Conservation (phyloP, 1,140 invertebrate species). For the Oreohelix idahoensis region DNA sequence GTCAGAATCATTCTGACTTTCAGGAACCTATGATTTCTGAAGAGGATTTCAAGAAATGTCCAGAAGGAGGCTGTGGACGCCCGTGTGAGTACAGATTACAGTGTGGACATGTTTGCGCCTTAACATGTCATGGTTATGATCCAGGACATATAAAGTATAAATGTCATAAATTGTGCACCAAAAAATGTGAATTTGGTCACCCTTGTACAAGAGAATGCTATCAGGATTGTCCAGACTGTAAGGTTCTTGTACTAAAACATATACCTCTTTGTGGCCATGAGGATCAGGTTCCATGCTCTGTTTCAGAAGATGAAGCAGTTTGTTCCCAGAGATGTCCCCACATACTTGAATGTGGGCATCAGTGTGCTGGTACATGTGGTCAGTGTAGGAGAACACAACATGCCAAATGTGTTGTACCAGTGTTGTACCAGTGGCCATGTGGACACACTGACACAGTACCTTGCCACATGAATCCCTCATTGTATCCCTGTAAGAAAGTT, state of each 20-base stretch:
- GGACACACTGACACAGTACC: no score
- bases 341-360: no score
- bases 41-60: no score
- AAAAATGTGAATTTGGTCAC: slow-evolving; percentile 76
- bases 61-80: slow-evolving; percentile 60
- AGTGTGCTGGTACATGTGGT: no score
- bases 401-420: no score
- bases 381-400: no score
- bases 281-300: slow-evolving; percentile 24
- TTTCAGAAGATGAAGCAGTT: no score
- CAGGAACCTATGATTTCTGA: background rate
- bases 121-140: slow-evolving; percentile 36
- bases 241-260: slow-evolving; percentile 82
- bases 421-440: no score
- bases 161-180: background rate
- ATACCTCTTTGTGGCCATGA: slow-evolving; percentile 78
- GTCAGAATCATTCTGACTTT: slow-evolving; percentile 29
- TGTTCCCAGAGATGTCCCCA: no score
- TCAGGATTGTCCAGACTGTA: slow-evolving; percentile 79
- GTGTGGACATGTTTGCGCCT: slow-evolving; percentile 55
- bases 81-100: slow-evolving; percentile 61
- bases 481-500: slow-evolving; percentile 39
- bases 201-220: slow-evolving; percentile 79
- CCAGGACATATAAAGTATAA: slow-evolving; percentile 6
- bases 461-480: slow-evolving; percentile 53